These are phyloP conservation scores for Mycetomoellerius zeteki DNA, from an alignment of 1,140 invertebrate genomes.

Conservation along the genomic window DNA sequence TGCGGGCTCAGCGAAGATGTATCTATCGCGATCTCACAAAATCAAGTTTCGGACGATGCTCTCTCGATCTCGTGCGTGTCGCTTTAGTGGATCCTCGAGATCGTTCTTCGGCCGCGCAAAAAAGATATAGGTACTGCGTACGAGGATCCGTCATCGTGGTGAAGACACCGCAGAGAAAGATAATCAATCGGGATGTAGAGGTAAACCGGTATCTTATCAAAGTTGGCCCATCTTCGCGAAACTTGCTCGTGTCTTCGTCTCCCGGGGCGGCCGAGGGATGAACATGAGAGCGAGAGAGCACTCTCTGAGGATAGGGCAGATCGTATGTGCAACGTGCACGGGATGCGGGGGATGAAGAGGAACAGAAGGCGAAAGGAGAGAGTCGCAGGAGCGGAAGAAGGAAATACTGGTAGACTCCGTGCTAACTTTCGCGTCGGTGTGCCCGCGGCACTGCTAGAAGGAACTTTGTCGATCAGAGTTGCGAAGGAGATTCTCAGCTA, in stretches of 20 bases:
- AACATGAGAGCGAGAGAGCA: slow-evolving; percentile 19
- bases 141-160: slow-evolving; percentile 7
- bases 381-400: slow-evolving; percentile 26
- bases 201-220: slow-evolving; percentile 86
- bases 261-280: neutral
- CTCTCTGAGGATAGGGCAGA: neutral
- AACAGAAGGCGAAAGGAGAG: neutral
- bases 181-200: slow-evolving; percentile 84
- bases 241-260: slow-evolving; percentile 73
- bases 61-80: neutral
- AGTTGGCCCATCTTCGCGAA: slow-evolving; percentile 84
- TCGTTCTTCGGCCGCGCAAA: slow-evolving; percentile 44
- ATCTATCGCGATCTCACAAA: neutral
- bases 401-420: slow-evolving; percentile 42
- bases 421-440: slow-evolving; percentile 75
- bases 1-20: neutral
- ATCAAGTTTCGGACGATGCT: slow-evolving; percentile 24
- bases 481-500: slow-evolving; percentile 73
- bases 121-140: neutral
- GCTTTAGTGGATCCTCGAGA: neutral
- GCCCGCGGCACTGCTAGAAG: slow-evolving; percentile 70
- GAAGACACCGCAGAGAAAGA: slow-evolving; percentile 76
- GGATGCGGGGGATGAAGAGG: neutral
- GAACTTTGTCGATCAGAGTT: slow-evolving; percentile 85
- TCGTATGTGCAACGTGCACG: neutral